Evolutionary conservation across 2,888 invertebrate genomes (phyloP), one percentile per base, ranked within the genome.

Genomic region (Plemyria rubiginata): DNA sequence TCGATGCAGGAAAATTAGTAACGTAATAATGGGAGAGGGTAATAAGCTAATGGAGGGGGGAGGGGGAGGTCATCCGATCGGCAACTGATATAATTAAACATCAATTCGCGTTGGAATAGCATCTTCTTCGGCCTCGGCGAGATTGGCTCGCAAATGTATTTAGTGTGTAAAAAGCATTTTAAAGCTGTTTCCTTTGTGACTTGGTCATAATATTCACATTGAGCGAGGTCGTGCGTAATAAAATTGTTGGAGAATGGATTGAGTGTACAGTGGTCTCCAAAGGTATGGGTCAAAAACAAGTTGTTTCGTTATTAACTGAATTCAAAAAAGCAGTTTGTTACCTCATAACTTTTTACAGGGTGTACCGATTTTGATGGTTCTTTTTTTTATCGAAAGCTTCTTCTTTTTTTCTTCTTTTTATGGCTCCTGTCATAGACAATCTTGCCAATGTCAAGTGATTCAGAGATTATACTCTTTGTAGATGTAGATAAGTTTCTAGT

Each of bases 1-100:
- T 80, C 87, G 84, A 86, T 85, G 82, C 87, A 89, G 88, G 88
- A 87, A 91, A 90, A 92, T 92, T 90, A 90, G 88, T 90, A 88
- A 90, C 90, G 86, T 79, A 87, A 89, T 92, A 90, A 92, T 87
- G 76, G 85, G 81, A 79, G 78, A 75, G 82, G 79, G 86, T 92
- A 91, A 90, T 89, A 85, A 87, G 85, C 76, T 91, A 92, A 92
- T 92, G 87, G 90, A 87, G 82, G 72, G 75, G 11, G 50, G 73
- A 72, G 54, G 66, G 75, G 77, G 65, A 83, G 90, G 91, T 90
- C 91, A 91, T 86, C 85, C 83, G 80, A 84, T 84, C 83, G 83
- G 68, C 77, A 71, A 61, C 66, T 83, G 82, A 92, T 88, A 76
- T 76, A 85, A 90, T 91, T 90, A 89, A 76, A 81, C 72, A 78